A percentile compares a stretch with the other conserved stretches of the same genome.
These are phyloP conservation scores for Sinella curviseta DNA, from an alignment of 1,140 invertebrate genomes.

Conservation along the genomic window DNA sequence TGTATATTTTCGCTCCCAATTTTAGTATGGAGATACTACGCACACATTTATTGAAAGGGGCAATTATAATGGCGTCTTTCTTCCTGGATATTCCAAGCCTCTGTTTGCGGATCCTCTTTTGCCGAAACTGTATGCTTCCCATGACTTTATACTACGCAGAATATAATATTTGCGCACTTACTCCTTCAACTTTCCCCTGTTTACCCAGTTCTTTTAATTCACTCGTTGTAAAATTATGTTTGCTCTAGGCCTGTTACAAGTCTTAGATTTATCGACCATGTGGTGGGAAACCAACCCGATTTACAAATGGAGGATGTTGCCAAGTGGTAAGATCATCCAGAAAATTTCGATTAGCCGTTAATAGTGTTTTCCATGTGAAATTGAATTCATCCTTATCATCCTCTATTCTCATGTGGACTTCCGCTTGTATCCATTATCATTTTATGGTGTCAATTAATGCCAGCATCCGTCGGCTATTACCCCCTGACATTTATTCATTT, in stretches of 20 bases:
- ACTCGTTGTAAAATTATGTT: conserved; percentile 33
- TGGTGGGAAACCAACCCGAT: conserved; percentile 96
- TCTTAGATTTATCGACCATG: conserved; percentile 92
- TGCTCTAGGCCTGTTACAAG: conserved; percentile 67
- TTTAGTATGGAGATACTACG: conserved; percentile 91
- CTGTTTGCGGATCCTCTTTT: conserved; percentile 63
- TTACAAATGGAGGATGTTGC: conserved; percentile 82
- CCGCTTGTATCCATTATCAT: neutral
- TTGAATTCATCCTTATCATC: conserved; percentile 10
- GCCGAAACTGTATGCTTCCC: conserved; percentile 68
- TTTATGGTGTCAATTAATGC: neutral
- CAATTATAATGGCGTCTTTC: conserved; percentile 81
- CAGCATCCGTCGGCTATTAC: no score
- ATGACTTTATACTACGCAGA: no score
- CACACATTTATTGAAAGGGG: conserved; percentile 91
- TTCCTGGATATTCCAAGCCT: conserved; percentile 76
- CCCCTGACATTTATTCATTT: no score
- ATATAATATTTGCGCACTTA: no score
- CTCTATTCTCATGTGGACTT: neutral
- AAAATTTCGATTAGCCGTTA: neutral
- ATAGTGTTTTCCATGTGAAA: neutral
- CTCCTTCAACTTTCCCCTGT: no score
- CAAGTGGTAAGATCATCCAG: conserved; percentile 81
- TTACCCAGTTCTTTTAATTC: no score
- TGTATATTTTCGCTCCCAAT: neutral